Base-by-base conservation (phyloP, 1,140 invertebrate genomes). In the Nomia melanderi region DNA sequence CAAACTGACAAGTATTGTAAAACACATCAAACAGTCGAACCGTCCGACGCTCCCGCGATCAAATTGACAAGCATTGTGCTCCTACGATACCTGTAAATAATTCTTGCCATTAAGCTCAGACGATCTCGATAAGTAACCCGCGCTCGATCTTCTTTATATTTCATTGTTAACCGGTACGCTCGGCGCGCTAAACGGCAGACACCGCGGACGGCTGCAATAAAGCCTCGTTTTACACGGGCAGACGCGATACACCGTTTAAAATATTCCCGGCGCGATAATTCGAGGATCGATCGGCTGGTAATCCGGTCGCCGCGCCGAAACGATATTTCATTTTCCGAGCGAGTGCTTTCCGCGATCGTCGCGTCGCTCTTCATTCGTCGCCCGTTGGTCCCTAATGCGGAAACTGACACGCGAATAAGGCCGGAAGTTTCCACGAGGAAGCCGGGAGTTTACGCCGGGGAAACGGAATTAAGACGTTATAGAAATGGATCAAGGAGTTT, bases 401-500 rank as follows among this genome's bases (percentile, higher is more conserved):
- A 81, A 83, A 81, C 74, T 73, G 82, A 77, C 82, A 84, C 79
- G 82, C 83, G 82, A 85, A 70, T 76, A 70, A 77, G 76, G 64
- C 64, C 69, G 67, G 39, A 80, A 84, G 67, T 77, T 83, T 73
- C 67, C 54, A 39, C 47, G 54, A 53, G 72, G 41, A 83, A 83
- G 47, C 79, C 67, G 25, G 29, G 36, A 76, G 63, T 66, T 84
- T 84, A 50, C 81, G 74, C 72, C 31, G 60, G 60, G 70, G 75
- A 79, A 81, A 78, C 65, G 75, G 79, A 84, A 79, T 85, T 84
- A 84, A 85, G 75, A 80, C 83, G 75, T 85, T 84, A 85, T 85
- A 81, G 83, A 85, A 84, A 85, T 81, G 83, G 83, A 85, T 85
- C 78, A 84, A 81, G 79, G 82, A 85, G 82, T 85, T 84, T 85